Evolutionary conservation across 2,113 vertebrate species (phyloP).

Genomic region (Chaenocephalus aceratus): DNA sequence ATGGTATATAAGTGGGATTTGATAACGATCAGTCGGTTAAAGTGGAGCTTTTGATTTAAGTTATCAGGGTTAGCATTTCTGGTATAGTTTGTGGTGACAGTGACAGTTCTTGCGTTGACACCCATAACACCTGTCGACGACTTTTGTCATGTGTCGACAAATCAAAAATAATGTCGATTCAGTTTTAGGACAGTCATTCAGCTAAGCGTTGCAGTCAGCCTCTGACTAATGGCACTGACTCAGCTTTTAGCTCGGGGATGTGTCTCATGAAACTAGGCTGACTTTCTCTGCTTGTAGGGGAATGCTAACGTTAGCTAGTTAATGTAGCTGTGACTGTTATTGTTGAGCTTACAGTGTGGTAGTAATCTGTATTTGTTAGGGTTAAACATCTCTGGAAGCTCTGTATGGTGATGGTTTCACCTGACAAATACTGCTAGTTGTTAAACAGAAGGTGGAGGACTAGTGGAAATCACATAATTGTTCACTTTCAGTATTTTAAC

Average conservation of each 20-base stretch:
- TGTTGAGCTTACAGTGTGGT: not conserved
- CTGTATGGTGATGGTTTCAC: not conserved
- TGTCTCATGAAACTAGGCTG: not conserved
- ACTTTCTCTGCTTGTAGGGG: not conserved
- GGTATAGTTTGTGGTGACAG: conserved; percentile 23
- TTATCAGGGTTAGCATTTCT: not conserved
- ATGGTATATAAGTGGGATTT: not conserved
- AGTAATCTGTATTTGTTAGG: not conserved
- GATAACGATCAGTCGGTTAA: no score
- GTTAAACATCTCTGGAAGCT: no score
- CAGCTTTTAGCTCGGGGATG: not conserved
- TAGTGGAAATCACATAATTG: not conserved
- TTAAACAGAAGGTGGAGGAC: not conserved
- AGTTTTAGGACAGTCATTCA: not conserved
- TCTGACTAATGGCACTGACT: not conserved
- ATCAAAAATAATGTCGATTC: not conserved
- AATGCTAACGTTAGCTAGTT: not conserved
- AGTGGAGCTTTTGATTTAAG: not conserved
- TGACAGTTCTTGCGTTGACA: conserved; percentile 25
- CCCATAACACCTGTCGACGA: conserved; percentile 57
- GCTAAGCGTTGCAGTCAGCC: not conserved
- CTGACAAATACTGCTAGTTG: not conserved
- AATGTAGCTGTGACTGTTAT: not conserved
- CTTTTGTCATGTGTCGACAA: conserved; percentile 45
- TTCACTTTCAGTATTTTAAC: not conserved